Base-by-base conservation (phyloP, 2,888 invertebrate species). In the Torymus texanus region DNA sequence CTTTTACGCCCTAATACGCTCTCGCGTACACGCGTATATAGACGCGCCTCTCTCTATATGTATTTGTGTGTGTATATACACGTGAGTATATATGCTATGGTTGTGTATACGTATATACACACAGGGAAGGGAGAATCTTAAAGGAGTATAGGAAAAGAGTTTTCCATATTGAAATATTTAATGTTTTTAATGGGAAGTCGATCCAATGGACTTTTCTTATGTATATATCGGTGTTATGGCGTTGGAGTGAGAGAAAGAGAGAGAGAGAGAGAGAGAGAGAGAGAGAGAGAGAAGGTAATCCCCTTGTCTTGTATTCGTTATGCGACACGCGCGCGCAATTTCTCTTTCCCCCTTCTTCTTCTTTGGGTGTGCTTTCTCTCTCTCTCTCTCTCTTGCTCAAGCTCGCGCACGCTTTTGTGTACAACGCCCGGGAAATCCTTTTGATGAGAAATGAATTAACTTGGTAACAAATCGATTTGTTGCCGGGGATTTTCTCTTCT, bases 101-200 rank as follows among this genome's bases (percentile, higher is more conserved):
- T 8, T 41, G 41, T 41, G 41, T 41, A 29, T 2, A 5, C 3
- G 29, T 41, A 41, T 41, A 21, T 21, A 21, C 2, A 21, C 21
- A 41, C 41, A 8, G 1, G 41, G 41, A 8, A 8, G 41, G 41
- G 8, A 41, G 41, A 41, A 5, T 29, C 29, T 29, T 29, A 3
- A 29, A 29, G 29, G 41, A 41, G 41, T 21, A 41, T 5, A 41
- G 8, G 10, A 8, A 8, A 18, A 5, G 70, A 56, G 71, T 83
- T 85, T 82, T 81, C 83, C 78, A 82, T 85, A 85, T 85, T 84
- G 85, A 85, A 85, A 86, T 86, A 85, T 86, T 86, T 84, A 84
- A 85, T 85, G 85, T 85, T 86, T 86, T 85, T 86, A 85, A 86
- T 86, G 84, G 86, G 83, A 85, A 86, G 84, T 85, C 85, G 82